Percentiles rank a stretch among this genome's conserved stretches.
phyloP scores from a whole-genome alignment of 1,140 invertebrate genomes.

The Pseudachorutes palmiensis region DNA sequence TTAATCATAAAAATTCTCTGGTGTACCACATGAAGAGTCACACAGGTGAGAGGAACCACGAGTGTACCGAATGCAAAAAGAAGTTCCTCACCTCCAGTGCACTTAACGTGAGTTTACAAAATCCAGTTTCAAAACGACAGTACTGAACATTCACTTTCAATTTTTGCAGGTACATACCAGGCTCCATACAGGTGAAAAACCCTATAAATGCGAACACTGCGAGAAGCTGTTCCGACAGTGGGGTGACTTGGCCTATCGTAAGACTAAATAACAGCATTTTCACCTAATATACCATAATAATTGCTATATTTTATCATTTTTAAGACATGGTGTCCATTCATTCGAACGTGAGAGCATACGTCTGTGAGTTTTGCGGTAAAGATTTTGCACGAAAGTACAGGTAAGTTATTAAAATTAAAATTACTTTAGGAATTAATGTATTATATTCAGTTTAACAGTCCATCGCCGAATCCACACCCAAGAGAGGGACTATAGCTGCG shows the following conservation, averaged over 20 bases:
- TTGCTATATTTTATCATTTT: background rate
- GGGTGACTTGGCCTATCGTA: conserved; percentile 76
- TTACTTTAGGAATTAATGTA: too few relatives aligned
- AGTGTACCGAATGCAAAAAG: conserved; percentile 70
- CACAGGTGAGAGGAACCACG: conserved; percentile 49
- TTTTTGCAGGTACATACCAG: conserved; percentile 60
- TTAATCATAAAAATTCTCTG: conserved; percentile 71
- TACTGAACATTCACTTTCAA: background rate
- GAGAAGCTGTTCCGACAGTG: conserved; percentile 70
- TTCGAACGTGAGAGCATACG: conserved; percentile 69
- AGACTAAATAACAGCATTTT: background rate
- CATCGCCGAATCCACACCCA: conserved; percentile 83
- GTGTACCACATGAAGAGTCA: conserved; percentile 75
- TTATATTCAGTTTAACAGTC: conserved; percentile 64
- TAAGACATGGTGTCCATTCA: conserved; percentile 69
- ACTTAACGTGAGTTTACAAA: conserved; percentile 53
- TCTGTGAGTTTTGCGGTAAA: conserved; percentile 80
- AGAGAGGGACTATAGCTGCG: conserved; percentile 79
- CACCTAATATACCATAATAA: background rate
- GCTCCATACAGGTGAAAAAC: conserved; percentile 66
- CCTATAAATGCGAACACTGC: conserved; percentile 61
- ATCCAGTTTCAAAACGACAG: too few relatives aligned
- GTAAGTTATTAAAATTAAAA: background rate
- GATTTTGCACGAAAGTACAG: conserved; percentile 85
- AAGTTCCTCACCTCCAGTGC: conserved; percentile 70